phyloP scores from a whole-genome alignment of 2,797 vertebrate genomes.

The Cygnus olor region DNA sequence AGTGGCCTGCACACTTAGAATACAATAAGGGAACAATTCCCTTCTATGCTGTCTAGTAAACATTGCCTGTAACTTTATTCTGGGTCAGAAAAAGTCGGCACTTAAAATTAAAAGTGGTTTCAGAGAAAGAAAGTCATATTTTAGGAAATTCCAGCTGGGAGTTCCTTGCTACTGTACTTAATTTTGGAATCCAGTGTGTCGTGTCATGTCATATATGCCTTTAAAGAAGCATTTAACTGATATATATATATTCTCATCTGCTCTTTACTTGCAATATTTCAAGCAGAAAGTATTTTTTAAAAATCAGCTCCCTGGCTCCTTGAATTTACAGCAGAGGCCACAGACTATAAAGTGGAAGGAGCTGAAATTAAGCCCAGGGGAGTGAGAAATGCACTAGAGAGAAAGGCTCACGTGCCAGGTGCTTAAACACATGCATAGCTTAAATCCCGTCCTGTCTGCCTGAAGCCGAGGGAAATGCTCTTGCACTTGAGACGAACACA shows the following conservation, averaged over 20 bases:
- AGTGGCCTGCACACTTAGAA: constrained; percentile 28
- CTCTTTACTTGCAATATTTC: constrained; percentile 50
- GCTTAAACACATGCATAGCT: constrained; percentile 48
- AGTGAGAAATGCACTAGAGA: constrained; percentile 25
- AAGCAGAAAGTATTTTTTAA: constrained; percentile 58
- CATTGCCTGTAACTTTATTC: constrained; percentile 58
- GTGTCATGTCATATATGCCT: constrained; percentile 6
- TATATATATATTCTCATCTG: constrained; percentile 45
- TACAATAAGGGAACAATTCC: constrained; percentile 58
- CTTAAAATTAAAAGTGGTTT: constrained; percentile 67
- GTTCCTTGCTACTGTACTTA: constrained; percentile 40
- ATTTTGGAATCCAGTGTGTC: constrained; percentile 43
- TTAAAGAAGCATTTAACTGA: constrained; percentile 63
- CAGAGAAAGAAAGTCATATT: constrained; percentile 39
- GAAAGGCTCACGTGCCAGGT: background rate
- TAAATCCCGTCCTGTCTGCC: background rate
- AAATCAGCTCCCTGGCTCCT: constrained; percentile 21
- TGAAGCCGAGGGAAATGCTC: background rate
- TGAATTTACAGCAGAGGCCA: constrained; percentile 52
- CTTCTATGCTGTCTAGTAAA: constrained; percentile 45
- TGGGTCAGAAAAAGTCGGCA: constrained; percentile 58
- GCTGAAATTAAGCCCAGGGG: constrained; percentile 57
- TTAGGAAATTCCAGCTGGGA: constrained; percentile 43
- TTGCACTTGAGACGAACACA: background rate
- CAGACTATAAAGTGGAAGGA: constrained; percentile 37